Evolutionary conservation across 2,888 invertebrate genomes (phyloP).

Genomic region (Norana najaformis): DNA sequence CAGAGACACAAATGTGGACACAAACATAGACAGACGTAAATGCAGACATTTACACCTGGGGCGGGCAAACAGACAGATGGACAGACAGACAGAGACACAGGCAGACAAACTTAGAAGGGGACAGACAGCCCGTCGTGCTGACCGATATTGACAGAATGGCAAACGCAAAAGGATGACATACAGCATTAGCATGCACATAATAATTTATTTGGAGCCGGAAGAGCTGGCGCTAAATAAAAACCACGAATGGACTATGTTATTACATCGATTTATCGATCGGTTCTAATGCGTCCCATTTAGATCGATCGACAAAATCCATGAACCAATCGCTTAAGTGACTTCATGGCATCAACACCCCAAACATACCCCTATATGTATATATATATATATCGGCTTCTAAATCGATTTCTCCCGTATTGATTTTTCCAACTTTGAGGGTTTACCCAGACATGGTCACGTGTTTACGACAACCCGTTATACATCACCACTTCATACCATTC

Average conservation of each 20-base stretch:
- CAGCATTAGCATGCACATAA: slow-evolving; percentile 3
- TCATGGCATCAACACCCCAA: too few species aligned
- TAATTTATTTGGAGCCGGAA: slow-evolving; percentile 1
- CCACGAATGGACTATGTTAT: accelerated
- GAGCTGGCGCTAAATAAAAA: not conserved
- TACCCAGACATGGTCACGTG: too few species aligned
- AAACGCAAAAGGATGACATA: not conserved
- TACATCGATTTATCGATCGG: not conserved
- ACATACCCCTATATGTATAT: not conserved
- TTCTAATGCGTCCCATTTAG: not conserved
- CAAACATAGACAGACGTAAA: too few species aligned
- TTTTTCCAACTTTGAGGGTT: too few species aligned
- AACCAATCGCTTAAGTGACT: too few species aligned
- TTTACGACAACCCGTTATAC: not conserved
- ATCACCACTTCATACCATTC: not conserved
- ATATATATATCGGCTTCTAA: not conserved
- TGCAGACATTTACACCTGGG: too few species aligned
- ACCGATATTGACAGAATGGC: too few species aligned
- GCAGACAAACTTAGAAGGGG: too few species aligned
- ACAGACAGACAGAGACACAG: too few species aligned
- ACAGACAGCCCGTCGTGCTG: not conserved
- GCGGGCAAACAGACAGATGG: not conserved
- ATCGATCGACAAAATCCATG: not conserved
- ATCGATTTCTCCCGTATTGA: not conserved
- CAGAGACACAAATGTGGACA: too few species aligned